phyloP scores from a whole-genome alignment of 2,888 invertebrate species.

The Myathropa florea region DNA sequence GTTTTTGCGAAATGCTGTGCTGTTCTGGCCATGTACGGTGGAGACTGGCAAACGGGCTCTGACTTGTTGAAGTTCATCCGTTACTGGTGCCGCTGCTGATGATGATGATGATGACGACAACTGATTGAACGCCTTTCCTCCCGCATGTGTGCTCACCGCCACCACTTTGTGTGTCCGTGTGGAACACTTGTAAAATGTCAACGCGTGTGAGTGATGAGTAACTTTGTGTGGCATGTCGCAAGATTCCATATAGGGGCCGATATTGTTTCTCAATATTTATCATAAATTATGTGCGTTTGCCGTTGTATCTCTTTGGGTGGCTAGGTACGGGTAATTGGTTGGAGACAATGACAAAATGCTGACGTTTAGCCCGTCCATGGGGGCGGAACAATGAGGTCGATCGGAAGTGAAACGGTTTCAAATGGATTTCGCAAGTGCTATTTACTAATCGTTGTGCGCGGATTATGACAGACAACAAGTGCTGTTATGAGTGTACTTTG shows the following conservation, averaged over 20 bases:
- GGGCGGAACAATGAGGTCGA: slow-evolving; percentile 41
- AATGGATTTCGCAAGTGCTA: not conserved
- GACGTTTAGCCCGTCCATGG: slow-evolving; percentile 19
- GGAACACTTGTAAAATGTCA: not conserved
- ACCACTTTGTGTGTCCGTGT: not conserved
- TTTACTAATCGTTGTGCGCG: not conserved
- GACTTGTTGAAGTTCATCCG: slow-evolving; percentile 62
- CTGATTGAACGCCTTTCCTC: slow-evolving; percentile 14
- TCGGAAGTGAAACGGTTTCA: slow-evolving; percentile 34
- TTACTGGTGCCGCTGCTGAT: slow-evolving; percentile 28
- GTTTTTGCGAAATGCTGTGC: slow-evolving; percentile 64
- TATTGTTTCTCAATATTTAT: slow-evolving; percentile 55
- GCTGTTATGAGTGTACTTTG: too few relatives aligned
- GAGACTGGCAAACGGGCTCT: slow-evolving; percentile 15
- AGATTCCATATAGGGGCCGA: slow-evolving; percentile 69
- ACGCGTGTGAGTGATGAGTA: slow-evolving; percentile 47
- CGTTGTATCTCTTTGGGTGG: slow-evolving; percentile 8
- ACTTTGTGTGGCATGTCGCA: slow-evolving; percentile 57
- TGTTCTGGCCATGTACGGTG: slow-evolving; percentile 62
- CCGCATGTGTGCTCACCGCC: not conserved
- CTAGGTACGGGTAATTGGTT: slow-evolving; percentile 28
- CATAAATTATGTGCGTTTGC: slow-evolving; percentile 25
- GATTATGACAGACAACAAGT: not conserved
- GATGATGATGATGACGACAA: slow-evolving; percentile 49
- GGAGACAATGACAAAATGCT: slow-evolving; percentile 2